Evolutionary conservation across 2,888 invertebrate species (phyloP), one percentile per base, ranked within the genome.

Genomic region (Drosophila nr. perissopoda): DNA sequence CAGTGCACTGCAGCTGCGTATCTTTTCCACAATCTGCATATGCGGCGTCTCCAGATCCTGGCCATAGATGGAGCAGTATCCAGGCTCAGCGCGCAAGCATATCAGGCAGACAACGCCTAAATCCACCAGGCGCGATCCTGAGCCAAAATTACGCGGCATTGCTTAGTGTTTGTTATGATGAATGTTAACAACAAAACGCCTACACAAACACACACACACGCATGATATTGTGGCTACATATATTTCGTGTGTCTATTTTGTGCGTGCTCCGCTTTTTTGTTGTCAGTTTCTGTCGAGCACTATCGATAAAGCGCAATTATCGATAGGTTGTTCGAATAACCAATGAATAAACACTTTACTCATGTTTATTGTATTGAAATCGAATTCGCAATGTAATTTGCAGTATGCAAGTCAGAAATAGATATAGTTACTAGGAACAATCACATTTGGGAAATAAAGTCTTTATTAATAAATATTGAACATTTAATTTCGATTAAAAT

Each of bases 61-160:
- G 16, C 89, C 82, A 57, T 88, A 93, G 18, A 93, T 83, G 7
- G 91, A 87, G 18, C 81, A 83, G 66, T 90, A 83, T 11, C 91
- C 88, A 8, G 89, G 84, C 58, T 91, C 89, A 4, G 89, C 84
- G 34, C 90, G 90, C 56, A 93, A 77, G 62, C 93, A 93, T 51
- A 93, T 82, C 11, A 93, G 75, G 61, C 93, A 93, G 27, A 92
- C 92, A 48, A 84, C 75, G 76, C 90, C 89, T 83, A 92, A 89
- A 78, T 93, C 91, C 33, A 93, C 60, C 31, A 90, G 69, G 6
- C 67, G 72, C 7, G 80, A 59, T 38, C 57, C 73, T 25, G 64
- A 38, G 31, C 48, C 61, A n/a, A 61, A 70, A 63, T 56, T 76
- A 42, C 77, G 80, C 81, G 83, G 75, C 83, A 80, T 80, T 62